phyloP scores from a whole-genome alignment of 1,140 invertebrate genomes.

The Nebria ingens region DNA sequence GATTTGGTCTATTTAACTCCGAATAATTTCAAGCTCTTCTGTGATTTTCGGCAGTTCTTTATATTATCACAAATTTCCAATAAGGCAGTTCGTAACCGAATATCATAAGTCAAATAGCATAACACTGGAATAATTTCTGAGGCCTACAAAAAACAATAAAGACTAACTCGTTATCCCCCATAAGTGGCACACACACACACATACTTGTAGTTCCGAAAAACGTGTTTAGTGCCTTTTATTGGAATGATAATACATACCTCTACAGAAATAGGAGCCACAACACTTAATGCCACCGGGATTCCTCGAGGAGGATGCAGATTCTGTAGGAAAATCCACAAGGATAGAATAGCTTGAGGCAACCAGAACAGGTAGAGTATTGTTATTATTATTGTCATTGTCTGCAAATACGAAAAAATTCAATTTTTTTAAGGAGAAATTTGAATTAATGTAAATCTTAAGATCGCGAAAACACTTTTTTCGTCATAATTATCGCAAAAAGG shows the following conservation, averaged over 20 bases:
- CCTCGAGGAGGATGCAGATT: slow-evolving; percentile 28
- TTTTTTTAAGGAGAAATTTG: background rate
- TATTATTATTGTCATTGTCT: slow-evolving; percentile 35
- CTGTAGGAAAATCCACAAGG: slow-evolving; percentile 28
- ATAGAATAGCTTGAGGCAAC: slow-evolving; percentile 35
- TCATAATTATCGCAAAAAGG: no score
- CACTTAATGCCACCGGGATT: slow-evolving; percentile 33
- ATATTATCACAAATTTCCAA: slow-evolving; percentile 21
- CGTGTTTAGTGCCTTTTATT: background rate
- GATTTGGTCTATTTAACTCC: no score
- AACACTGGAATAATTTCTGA: slow-evolving; percentile 39
- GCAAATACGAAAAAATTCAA: slow-evolving; percentile 16
- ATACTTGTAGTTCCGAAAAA: no score
- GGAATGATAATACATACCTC: slow-evolving; percentile 30
- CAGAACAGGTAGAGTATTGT: slow-evolving; percentile 35
- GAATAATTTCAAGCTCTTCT: background rate
- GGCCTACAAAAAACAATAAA: slow-evolving; percentile 27
- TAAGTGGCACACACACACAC: background rate
- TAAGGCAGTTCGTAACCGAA: slow-evolving; percentile 35
- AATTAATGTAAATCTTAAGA: no score
- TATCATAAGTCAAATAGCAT: slow-evolving; percentile 35
- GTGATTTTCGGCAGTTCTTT: background rate
- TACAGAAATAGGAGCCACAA: slow-evolving; percentile 36
- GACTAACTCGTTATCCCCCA: no score
- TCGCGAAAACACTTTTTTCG: no score